Conservation (phyloP, 2,113 vertebrate species). For the Ramphastos sulfuratus region DNA sequence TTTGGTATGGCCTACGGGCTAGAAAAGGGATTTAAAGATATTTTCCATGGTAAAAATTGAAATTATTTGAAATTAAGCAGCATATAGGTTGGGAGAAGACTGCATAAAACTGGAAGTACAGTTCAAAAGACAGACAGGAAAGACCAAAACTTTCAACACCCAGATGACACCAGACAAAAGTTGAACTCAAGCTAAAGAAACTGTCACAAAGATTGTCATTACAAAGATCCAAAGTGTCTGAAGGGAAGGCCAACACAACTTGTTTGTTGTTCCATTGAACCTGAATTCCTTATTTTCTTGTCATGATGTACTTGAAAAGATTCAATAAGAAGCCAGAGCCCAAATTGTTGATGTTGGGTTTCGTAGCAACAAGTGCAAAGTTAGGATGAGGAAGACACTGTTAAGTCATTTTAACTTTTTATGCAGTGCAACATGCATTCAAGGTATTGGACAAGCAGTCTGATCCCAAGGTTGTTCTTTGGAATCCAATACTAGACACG, state of each 20-base stretch:
- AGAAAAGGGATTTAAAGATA: neutral
- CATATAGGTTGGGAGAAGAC: neutral
- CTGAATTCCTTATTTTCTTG: neutral
- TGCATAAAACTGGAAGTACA: neutral
- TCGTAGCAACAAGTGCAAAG: neutral
- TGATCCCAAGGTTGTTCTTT: neutral
- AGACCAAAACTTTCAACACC: neutral
- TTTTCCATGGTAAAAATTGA: neutral
- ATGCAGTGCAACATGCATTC: fast-evolving
- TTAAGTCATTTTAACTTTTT: neutral
- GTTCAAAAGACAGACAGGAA: neutral
- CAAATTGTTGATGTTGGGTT: neutral
- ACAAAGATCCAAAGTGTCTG: neutral
- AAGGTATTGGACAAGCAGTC: neutral
- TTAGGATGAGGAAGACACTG: neutral
- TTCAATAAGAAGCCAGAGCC: neutral
- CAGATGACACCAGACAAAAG: neutral
- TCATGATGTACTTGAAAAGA: neutral
- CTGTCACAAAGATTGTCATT: neutral
- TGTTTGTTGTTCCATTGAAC: neutral
- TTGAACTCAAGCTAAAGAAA: neutral
- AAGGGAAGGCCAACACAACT: neutral
- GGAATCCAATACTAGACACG: neutral
- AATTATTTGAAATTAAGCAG: neutral
- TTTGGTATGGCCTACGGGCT: neutral